Base-by-base conservation (phyloP, 2,113 vertebrate species). In the Phylloscopus whistleri region DNA sequence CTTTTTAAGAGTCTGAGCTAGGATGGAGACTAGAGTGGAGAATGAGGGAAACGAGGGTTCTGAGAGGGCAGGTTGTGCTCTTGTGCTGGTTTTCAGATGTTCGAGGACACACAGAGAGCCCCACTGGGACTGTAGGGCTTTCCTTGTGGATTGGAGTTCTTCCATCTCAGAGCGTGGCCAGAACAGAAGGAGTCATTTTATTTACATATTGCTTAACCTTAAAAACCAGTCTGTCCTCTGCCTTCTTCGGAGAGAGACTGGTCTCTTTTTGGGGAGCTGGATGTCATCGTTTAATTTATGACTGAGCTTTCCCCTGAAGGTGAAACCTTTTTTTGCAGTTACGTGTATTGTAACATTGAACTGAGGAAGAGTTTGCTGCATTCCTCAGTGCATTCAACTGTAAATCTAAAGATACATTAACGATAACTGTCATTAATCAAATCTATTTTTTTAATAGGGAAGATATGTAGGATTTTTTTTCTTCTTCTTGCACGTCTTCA, bases 81-180 rank as follows among this genome's bases (percentile, higher is more conserved):
- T 27, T 7, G 22, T n/a, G 39, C 33, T 31, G 41, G 20, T 63
- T 75, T 94, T 60, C 33, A 59, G 26, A 9, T 24, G 7, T 33
- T 66, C 20, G 18, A n/a, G 39, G 35, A 39, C 69, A 53, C 59
- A 18, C 13, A 48, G 16, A 28, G 26, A 60, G 5, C 21, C 53
- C 55, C 27, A 7, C 7, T 31, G 31, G 41, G 28, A 43, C 41
- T 12, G 16, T 0, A 13, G 35, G 13, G 43, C 22, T 74, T 78
- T 49, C 13, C 30, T 16, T 53, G 16, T 28, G 60, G 23, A 6
- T n/a, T 41, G 6, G 3, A 37, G 39, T 23, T 67, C 31, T 74
- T 44, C 44, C 2, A 0, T 31, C 58, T 55, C 4, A 5, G 20
- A 55, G 17, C 2, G 1, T 16, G 52, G 39, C 20, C 14, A 11